Evolutionary conservation across 2,888 invertebrate species (phyloP), one percentile per base, ranked within the genome.

Genomic region (Volucella zonaria): DNA sequence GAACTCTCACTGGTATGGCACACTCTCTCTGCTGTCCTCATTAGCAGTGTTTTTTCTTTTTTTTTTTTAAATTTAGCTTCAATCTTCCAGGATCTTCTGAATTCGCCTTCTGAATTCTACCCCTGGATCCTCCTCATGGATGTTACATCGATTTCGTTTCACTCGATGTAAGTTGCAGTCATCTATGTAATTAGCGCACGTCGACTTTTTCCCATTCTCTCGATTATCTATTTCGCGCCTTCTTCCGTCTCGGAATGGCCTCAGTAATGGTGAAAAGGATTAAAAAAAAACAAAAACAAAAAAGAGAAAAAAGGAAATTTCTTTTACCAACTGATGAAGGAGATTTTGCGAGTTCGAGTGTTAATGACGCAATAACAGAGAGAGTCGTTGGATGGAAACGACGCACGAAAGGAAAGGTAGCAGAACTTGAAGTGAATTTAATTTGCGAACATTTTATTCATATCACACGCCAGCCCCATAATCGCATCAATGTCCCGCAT

Each of bases 101-200:
- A 23, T 23, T 23, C 2, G 2, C 18, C 18, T 23, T 3, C 3
- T 23, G 18, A 23, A 23, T 23, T 23, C 18, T 23, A 1, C 18
- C 2, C 2, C 3, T 23, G 12, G 71, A 47, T 78, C 61, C 49
- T 62, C 70, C 49, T 66, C 59, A 71, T 68, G 64, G 71, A 54
- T 67, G 75, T 80, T 42, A 79, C 83, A 75, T 83, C 70, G 83
- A 85, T 85, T 73, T 23, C 49, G 75, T 68, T 77, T 76, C 81
- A 81, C 85, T 85, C 85, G 81, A 85, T 73, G 73, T 81, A 81
- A 81, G 73, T 58, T 85, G 76, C 85, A 85, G 76, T 81, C 85
- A 85, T 85, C 81, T 77, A 81, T 81, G 76, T 85, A 85, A 85
- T 85, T 85, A 85, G 85, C 81, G 85, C 71, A 76, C 67, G 80